Evolutionary conservation across 2,888 invertebrate species (phyloP).

Genomic region (Xylota sylvarum): DNA sequence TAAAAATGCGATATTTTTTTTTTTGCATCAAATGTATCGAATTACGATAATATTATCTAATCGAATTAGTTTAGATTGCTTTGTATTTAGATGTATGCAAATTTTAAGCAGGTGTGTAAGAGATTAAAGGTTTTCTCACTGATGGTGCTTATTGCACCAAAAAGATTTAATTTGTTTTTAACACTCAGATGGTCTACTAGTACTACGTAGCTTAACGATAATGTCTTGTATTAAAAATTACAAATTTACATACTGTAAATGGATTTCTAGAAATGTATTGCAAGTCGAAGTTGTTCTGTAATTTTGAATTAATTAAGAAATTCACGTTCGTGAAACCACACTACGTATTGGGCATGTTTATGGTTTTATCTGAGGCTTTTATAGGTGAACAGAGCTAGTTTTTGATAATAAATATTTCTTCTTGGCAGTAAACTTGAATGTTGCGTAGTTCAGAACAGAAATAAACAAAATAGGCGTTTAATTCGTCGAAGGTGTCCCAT

Average conservation of each 20-base stretch:
- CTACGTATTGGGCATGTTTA: not conserved
- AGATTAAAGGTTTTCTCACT: constrained; percentile 6
- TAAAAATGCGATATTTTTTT: constrained; percentile 30
- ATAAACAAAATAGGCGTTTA: too few relatives aligned
- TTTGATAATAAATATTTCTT: too few relatives aligned
- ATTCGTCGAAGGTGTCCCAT: too few relatives aligned
- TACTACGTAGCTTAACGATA: not conserved
- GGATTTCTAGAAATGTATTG: not conserved
- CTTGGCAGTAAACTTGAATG: too few relatives aligned
- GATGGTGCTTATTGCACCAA: constrained; percentile 11
- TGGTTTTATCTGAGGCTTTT: too few relatives aligned
- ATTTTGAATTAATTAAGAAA: not conserved
- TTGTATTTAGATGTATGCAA: constrained; percentile 26
- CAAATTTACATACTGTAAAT: not conserved
- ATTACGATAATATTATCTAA: constrained; percentile 34
- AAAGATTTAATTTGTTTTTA: not conserved
- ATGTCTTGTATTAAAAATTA: not conserved
- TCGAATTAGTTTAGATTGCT: constrained; percentile 11
- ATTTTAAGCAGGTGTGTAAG: constrained; percentile 33
- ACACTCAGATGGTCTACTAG: not conserved
- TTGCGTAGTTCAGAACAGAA: too few relatives aligned
- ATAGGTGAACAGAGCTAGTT: too few relatives aligned
- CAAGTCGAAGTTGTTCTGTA: not conserved
- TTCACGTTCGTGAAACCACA: not conserved
- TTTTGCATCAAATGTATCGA: constrained; percentile 20